phyloP scores from a whole-genome alignment of 2,113 vertebrate species.

The Pungitius pungitius region DNA sequence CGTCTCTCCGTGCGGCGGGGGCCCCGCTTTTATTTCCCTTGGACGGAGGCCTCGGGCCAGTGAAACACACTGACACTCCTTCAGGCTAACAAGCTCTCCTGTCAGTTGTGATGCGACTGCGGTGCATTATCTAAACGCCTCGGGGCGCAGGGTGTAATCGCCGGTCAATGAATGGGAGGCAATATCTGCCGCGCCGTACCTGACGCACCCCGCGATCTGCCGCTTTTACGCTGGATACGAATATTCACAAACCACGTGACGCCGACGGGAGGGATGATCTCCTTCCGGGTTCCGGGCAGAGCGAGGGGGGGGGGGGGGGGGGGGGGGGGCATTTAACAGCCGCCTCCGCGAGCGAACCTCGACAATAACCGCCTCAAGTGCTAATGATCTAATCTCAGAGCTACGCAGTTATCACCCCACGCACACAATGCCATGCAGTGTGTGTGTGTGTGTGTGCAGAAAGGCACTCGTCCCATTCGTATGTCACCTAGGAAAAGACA shows the following conservation, averaged over 20 bases:
- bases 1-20: no score
- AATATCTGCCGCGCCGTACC: conserved; percentile 26
- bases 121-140: conserved; percentile 48
- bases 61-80: conserved; percentile 67
- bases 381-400: conserved; percentile 48
- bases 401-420: background rate
- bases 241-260: no score
- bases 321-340: conserved; percentile 13
- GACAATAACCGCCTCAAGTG: conserved; percentile 31
- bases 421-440: no score
- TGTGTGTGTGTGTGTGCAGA: no score
- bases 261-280: background rate
- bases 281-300: background rate
- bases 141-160: conserved; percentile 30
- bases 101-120: conserved; percentile 27
- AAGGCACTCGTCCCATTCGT: no score
- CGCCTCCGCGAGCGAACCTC: conserved; percentile 6
- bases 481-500: conserved; percentile 27
- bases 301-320: no score
- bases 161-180: conserved; percentile 27
- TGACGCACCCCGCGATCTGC: conserved; percentile 3
- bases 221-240: background rate
- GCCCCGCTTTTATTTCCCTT: conserved; percentile 69
- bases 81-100: conserved; percentile 54
- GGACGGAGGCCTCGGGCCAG: conserved; percentile 48